phyloP scores from a whole-genome alignment of 1,140 invertebrate species.

The Neodiprion lecontei region DNA sequence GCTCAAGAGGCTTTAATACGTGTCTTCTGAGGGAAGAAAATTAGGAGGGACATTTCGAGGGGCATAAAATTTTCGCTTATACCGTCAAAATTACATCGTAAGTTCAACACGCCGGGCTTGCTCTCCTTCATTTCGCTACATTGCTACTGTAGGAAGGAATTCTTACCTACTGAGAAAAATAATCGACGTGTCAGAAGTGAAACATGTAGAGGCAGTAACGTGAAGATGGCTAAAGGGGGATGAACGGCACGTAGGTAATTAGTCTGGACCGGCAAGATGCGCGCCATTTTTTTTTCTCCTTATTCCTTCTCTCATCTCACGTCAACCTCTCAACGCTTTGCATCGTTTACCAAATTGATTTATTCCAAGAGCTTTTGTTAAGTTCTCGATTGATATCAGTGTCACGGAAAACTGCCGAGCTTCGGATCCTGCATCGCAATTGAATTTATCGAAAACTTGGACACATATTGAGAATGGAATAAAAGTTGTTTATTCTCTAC shows the following conservation, averaged over 20 bases:
- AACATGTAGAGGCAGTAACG: slow-evolving; percentile 26
- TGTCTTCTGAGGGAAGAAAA: background rate
- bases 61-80: background rate
- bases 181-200: slow-evolving; percentile 32
- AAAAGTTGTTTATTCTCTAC: too few species aligned
- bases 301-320: slow-evolving; percentile 22
- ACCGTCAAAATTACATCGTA: slow-evolving; percentile 12
- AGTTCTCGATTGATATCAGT: too few species aligned
- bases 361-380: too few species aligned
- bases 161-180: slow-evolving; percentile 20
- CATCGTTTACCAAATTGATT: too few species aligned
- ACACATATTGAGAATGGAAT: too few species aligned
- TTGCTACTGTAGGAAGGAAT: background rate
- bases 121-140: background rate
- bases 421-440: too few species aligned
- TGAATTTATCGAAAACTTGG: too few species aligned
- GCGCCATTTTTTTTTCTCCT: slow-evolving; percentile 21
- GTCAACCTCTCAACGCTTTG: background rate
- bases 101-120: background rate
- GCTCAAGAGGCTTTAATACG: background rate
- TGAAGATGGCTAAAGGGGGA: slow-evolving; percentile 24
- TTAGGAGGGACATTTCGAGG: background rate
- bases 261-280: slow-evolving; percentile 38
- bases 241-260: slow-evolving; percentile 46
- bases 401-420: too few species aligned